Evolutionary conservation across 2,113 vertebrate genomes (phyloP).

Genomic region (Stictonetta naevosa): DNA sequence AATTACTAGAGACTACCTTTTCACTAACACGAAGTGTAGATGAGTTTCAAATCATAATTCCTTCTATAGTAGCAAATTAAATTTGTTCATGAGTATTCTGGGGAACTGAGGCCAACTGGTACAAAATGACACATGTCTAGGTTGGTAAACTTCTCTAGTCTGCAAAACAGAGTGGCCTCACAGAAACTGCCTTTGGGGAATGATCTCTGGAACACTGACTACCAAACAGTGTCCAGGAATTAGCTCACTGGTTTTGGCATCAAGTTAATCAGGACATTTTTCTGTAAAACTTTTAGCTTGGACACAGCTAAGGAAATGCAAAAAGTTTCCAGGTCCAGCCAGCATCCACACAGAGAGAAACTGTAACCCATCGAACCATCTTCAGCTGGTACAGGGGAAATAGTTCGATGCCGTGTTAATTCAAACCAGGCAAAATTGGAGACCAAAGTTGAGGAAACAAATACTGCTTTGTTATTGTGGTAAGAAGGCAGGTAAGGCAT

Average conservation of each 20-base stretch:
- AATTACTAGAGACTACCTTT: neutral
- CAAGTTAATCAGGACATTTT: constrained; percentile 45
- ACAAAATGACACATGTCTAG: constrained; percentile 1
- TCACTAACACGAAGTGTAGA: neutral
- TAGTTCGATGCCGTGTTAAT: neutral
- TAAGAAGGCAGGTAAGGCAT: neutral
- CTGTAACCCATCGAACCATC: neutral
- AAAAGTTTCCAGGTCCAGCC: neutral
- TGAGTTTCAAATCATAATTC: neutral
- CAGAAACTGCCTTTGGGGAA: constrained; percentile 39
- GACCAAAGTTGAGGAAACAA: neutral
- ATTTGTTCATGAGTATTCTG: neutral
- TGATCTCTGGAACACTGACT: constrained; percentile 26
- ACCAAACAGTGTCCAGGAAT: constrained; percentile 48
- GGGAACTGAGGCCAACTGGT: neutral
- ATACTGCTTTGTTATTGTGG: neutral
- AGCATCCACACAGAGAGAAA: neutral
- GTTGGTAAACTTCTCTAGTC: constrained; percentile 10
- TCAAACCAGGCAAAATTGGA: neutral
- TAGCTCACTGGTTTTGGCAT: constrained; percentile 61
- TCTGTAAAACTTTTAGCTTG: constrained; percentile 9
- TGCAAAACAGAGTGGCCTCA: constrained; percentile 39
- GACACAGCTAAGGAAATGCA: constrained; percentile 13
- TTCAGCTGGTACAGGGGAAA: neutral
- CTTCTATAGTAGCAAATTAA: neutral